phyloP scores from a whole-genome alignment of 2,113 vertebrate species.

The Oriolus oriolus region DNA sequence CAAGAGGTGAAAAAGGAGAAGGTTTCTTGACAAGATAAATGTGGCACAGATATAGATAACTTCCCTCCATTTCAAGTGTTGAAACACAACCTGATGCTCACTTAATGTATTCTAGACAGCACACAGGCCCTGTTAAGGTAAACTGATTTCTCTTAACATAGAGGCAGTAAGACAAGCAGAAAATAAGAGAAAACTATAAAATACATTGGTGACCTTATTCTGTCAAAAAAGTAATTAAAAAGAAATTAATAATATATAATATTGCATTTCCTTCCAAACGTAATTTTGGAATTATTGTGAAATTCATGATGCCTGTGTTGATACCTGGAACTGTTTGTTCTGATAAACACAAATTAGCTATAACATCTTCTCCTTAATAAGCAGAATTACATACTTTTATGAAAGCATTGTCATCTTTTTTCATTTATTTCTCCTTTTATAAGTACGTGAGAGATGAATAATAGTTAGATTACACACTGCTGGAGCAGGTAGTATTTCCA shows the following conservation, averaged over 20 bases:
- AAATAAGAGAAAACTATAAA: not conserved
- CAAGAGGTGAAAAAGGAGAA: not conserved
- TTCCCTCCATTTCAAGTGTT: not conserved
- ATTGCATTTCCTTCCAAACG: not conserved
- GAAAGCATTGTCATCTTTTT: not conserved
- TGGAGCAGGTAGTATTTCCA: not conserved
- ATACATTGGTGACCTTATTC: not conserved
- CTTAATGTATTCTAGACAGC: not conserved
- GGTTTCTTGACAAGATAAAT: not conserved
- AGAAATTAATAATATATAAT: not conserved
- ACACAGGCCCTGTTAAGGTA: not conserved
- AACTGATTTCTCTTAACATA: not conserved
- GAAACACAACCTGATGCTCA: not conserved
- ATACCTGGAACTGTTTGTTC: not conserved
- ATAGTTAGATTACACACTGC: not conserved
- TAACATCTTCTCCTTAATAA: not conserved
- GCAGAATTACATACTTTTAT: not conserved
- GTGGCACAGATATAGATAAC: not conserved
- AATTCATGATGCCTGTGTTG: accelerated
- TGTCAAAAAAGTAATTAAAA: not conserved
- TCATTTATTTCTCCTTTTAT: not conserved
- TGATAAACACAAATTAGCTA: not conserved
- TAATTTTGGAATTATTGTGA: not conserved
- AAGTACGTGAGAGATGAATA: not conserved
- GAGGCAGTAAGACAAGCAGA: not conserved